Base-by-base conservation (phyloP, 2,797 vertebrate genomes). In the Enteromius thamalakanensis region DNA sequence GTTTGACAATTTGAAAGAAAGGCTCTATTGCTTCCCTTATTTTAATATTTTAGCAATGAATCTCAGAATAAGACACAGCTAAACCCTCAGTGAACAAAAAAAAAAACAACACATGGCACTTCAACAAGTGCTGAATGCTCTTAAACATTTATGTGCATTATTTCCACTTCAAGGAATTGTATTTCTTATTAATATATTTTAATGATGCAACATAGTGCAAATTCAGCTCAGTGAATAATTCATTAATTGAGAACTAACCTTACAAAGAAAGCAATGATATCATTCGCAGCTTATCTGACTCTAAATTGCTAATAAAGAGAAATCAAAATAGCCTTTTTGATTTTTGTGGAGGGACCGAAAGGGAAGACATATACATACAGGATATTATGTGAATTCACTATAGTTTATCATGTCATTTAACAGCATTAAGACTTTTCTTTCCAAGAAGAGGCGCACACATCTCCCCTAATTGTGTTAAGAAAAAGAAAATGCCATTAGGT, bases 131-230 rank as follows among this genome's bases (percentile, higher is more conserved):
- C 87, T 70, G 87, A 90, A 91, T 87, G 84, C 89, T 86, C 85
- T 95, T 87, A 93, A 94, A 93, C 91, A 94, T 94, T 94, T 84
- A 94, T 93, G 86, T 82, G 85, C 89, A 83, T 93, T 94, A 92
- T 91, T 92, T 94, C 91, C 91, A 92, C 91, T 91, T 93, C 88
- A 91, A 91, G 91, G 90, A 91, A 88, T 89, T 90, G 74, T 88
- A 85, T 77, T 87, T 91, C 91, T 91, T 91, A 93, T 93, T 90
- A 88, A 90, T 93, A 89, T 89, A 91, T 93, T 93, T 94, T 91
- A 87, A 86, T 95, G 94, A 95, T 88, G 93, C 92, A 94, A 94
- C 89, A 90, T 84, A 90, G 89, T 93, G 92, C 85, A 94, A 95
- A 94, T 92, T 89, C 89, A 90, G 90, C 84, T 78, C 78, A n/a